These are phyloP conservation scores for Euthynnus affinis DNA, from an alignment of 2,797 vertebrate species.

Conservation along the genomic window DNA sequence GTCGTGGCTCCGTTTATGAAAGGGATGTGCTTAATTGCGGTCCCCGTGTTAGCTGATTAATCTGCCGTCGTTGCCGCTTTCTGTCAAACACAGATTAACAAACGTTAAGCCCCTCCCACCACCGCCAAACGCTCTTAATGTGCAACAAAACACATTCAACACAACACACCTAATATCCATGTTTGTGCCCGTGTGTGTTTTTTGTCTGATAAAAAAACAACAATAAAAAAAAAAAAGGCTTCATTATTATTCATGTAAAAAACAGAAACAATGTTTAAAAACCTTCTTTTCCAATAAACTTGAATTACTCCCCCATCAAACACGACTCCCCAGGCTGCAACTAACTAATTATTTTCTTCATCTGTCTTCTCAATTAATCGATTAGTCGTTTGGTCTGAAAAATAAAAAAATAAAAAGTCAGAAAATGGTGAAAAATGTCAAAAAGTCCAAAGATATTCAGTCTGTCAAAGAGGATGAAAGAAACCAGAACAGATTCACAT, in stretches of 20 bases:
- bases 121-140: neutral
- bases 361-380: too few relatives aligned
- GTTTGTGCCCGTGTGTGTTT: neutral
- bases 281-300: too few relatives aligned
- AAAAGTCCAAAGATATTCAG: too few relatives aligned
- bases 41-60: slow-evolving; percentile 38
- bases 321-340: too few relatives aligned
- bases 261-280: neutral
- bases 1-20: slow-evolving; percentile 25
- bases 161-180: neutral
- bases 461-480: too few relatives aligned
- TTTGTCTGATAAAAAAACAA: neutral
- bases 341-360: too few relatives aligned
- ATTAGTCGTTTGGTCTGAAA: too few relatives aligned
- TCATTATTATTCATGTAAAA: neutral
- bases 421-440: too few relatives aligned
- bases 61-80: slow-evolving; percentile 17
- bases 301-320: neutral
- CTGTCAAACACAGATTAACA: slow-evolving; percentile 36
- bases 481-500: too few relatives aligned
- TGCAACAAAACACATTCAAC: neutral
- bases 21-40: slow-evolving; percentile 40
- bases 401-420: too few relatives aligned
- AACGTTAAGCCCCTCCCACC: slow-evolving; percentile 16
- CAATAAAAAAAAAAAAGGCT: neutral